Conservation (phyloP, 2,888 invertebrate species). For the Campoletis raptor region DNA sequence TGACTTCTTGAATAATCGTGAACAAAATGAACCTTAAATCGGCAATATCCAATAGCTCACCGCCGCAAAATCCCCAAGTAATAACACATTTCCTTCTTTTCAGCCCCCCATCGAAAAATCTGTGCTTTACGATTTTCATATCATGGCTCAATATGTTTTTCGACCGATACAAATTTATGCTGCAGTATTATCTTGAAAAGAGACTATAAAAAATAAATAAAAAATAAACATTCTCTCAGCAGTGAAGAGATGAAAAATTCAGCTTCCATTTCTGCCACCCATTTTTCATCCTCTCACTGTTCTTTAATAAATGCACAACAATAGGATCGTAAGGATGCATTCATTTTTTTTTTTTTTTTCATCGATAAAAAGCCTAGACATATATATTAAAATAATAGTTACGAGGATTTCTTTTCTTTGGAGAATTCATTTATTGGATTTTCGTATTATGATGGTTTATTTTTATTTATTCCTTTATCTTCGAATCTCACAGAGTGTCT, state of each 20-base stretch:
- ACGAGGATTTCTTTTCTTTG: not conserved
- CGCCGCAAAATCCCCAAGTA: not conserved
- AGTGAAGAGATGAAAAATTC: not conserved
- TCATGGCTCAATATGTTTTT: not conserved
- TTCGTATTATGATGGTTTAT: not conserved
- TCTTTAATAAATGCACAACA: not conserved
- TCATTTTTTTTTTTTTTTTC: not conserved
- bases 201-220: not conserved
- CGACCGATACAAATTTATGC: conserved; percentile 31
- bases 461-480: not conserved
- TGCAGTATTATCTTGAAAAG: conserved; percentile 19
- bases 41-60: conserved; percentile 10
- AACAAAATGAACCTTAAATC: not conserved
- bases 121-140: conserved; percentile 18
- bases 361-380: not conserved
- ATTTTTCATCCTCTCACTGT: not conserved
- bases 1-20: not conserved
- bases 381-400: not conserved
- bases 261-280: not conserved
- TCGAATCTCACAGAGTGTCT: not conserved
- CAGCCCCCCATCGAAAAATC: conserved; percentile 22
- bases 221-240: no score
- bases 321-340: not conserved
- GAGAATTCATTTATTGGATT: no score
- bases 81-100: conserved; percentile 24